Conservation (phyloP, 2,888 invertebrate species). For the Caenorhabditis plicata region DNA sequence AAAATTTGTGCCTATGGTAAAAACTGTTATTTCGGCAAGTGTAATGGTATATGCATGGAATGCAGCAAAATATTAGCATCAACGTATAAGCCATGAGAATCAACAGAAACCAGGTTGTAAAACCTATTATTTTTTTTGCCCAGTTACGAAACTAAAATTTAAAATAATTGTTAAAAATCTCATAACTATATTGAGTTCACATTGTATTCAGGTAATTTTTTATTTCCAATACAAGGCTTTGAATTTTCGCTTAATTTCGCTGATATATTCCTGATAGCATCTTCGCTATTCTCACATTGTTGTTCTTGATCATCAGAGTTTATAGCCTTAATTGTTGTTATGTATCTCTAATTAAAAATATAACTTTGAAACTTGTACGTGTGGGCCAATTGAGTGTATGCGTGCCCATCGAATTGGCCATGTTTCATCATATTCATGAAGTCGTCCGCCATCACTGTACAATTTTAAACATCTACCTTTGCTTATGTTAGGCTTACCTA, state of each 20-base stretch:
- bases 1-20: constrained; percentile 59
- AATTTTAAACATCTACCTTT: not conserved
- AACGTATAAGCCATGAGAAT: constrained; percentile 40
- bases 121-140: too few relatives aligned
- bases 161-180: too few relatives aligned
- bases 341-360: too few relatives aligned
- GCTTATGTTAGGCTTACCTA: constrained; percentile 19
- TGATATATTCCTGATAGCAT: too few relatives aligned
- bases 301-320: too few relatives aligned
- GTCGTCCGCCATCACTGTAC: constrained; percentile 49
- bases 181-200: too few relatives aligned
- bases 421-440: constrained; percentile 61
- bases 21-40: constrained; percentile 56
- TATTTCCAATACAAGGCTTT: too few relatives aligned
- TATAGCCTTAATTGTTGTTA: too few relatives aligned
- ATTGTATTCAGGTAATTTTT: too few relatives aligned
- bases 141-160: too few relatives aligned
- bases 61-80: constrained; percentile 43
- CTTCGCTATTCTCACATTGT: too few relatives aligned
- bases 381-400: constrained; percentile 30
- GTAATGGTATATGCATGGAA: constrained; percentile 52
- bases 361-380: constrained; percentile 29
- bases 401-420: constrained; percentile 62
- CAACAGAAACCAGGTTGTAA: constrained; percentile 33
- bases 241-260: too few relatives aligned